Percentiles rank a stretch among this genome's conserved stretches.
These are phyloP conservation scores for Uropsilus gracilis DNA, from an alignment of 2,113 vertebrate genomes.

Conservation along the genomic window DNA sequence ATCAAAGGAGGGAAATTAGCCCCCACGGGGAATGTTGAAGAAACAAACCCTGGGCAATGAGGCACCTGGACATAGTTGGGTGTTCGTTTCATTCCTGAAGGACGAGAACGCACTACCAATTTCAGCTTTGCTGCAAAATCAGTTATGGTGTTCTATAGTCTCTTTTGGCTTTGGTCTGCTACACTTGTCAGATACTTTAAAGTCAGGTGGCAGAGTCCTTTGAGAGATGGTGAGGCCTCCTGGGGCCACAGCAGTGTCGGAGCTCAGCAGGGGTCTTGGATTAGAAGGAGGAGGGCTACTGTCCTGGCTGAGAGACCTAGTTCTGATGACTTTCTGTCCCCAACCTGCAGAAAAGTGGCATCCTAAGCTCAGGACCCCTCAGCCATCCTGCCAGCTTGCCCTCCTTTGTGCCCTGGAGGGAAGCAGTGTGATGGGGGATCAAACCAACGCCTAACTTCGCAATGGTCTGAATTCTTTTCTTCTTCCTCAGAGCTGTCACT, in stretches of 20 bases:
- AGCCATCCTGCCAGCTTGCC: not conserved
- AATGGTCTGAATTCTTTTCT: slow-evolving; percentile 67
- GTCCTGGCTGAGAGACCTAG: rapidly evolving
- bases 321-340: not conserved
- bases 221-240: not conserved
- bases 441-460: slow-evolving; percentile 60
- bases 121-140: not conserved
- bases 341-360: rapidly evolving
- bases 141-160: not conserved
- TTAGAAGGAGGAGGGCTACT: not conserved
- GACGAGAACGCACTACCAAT: not conserved
- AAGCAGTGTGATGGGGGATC: slow-evolving; percentile 44
- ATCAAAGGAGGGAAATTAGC: not conserved
- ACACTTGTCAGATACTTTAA: not conserved
- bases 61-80: not conserved
- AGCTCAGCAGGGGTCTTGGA: not conserved
- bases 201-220: not conserved
- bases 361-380: not conserved
- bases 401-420: slow-evolving; percentile 13
- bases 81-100: not conserved
- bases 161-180: not conserved
- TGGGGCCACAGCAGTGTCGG: not conserved
- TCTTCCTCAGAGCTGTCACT: slow-evolving; percentile 80
- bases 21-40: not conserved
- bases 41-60: not conserved